A percentile compares a stretch with the other conserved stretches of the same genome.
Evolutionary conservation across 2,113 vertebrate species (phyloP).

Genomic region (Tachysurus vachellii): DNA sequence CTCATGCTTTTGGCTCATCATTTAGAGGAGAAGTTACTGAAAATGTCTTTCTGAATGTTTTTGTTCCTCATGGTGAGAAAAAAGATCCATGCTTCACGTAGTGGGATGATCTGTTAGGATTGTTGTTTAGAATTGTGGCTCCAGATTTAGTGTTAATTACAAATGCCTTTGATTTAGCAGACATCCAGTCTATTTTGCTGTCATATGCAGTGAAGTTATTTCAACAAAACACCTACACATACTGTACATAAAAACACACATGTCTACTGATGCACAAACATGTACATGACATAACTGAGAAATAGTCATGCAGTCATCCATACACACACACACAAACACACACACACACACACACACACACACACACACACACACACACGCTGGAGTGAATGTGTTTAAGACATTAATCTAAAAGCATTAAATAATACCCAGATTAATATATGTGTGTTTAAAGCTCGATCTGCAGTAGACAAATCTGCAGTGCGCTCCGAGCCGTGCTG

Average conservation of each 20-base stretch:
- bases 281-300: neutral
- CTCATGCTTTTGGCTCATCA: neutral
- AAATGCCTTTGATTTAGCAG: neutral
- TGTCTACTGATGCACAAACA: slow-evolving; percentile 3
- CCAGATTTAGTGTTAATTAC: slow-evolving; percentile 7
- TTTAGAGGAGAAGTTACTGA: neutral
- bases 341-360: slow-evolving; percentile 6
- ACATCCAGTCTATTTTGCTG: neutral
- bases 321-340: slow-evolving; percentile 1
- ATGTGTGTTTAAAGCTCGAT: slow-evolving; percentile 31
- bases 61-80: neutral
- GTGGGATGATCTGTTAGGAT: neutral
- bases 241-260: neutral
- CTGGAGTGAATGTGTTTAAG: slow-evolving; percentile 27
- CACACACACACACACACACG: neutral
- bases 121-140: neutral
- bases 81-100: neutral
- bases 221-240: neutral
- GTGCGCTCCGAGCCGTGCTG: slow-evolving; percentile 50
- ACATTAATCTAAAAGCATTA: neutral
- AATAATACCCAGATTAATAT: slow-evolving; percentile 24
- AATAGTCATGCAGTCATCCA: neutral
- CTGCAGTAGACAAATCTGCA: slow-evolving; percentile 26
- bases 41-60: neutral
- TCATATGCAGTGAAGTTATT: neutral